Base-by-base conservation (phyloP, 2,113 vertebrate genomes). In the Glareola pratincola region DNA sequence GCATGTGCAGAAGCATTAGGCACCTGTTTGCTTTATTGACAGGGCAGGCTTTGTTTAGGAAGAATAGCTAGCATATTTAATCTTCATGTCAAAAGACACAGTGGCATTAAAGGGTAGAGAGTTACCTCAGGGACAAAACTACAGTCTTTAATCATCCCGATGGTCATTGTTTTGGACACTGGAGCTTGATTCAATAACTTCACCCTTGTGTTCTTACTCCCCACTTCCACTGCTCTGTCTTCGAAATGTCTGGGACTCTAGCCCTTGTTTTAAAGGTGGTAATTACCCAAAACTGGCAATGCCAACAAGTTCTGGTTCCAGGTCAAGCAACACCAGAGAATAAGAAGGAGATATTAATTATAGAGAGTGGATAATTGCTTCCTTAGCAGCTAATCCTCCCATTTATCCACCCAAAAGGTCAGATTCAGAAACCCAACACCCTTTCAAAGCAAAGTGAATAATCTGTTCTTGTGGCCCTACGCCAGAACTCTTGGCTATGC, bases 321-420 rank as follows among this genome's bases (percentile, higher is more conserved):
- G 95, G 94, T 97, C 96, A 96, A 93, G 59, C 88, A 88, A 93
- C 88, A 96, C 43, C 89, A 96, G 86, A 95, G 92, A 96, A 93
- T 96, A 96, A 96, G 85, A 67, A 94, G 77, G 71, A 96, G 92
- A 97, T 97, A 97, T 96, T 96, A 96, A 96, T 97, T 97, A 96
- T 89, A 92, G 88, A 96, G 94, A 96, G 64, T 85, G 93, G 81
- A 86, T 97, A 97, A 97, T 97, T 97, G 95, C 95, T 97, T 97
- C 96, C 97, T 97, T 90, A 95, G 91, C 88, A 94, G 97, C 73
- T 98, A 97, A 98, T 97, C 97, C 94, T 92, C 84, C 74, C 75
- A 94, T 96, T 97, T 96, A 97, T 96, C 95, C 91, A 90, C 68
- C 93, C 81, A 94, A 96, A 90, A 96, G 96, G 96, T 97, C 96